Conservation (phyloP, 2,888 invertebrate genomes). For the Cephalotes varians region DNA sequence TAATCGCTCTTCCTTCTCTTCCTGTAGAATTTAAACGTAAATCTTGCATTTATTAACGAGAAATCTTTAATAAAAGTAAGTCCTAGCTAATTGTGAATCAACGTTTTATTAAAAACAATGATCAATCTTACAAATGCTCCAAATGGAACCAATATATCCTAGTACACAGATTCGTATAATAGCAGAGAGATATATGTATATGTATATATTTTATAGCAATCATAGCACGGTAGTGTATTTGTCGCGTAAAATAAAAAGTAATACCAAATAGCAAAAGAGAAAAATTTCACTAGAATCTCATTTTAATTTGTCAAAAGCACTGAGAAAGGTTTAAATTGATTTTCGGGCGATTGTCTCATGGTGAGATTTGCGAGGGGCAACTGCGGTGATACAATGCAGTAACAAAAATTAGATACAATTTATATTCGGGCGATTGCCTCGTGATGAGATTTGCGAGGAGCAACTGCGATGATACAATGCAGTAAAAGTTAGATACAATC, state of each 20-base stretch:
- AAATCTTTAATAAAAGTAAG: slow-evolving; percentile 18
- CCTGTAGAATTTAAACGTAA: background rate
- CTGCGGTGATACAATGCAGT: background rate
- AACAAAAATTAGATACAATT: background rate
- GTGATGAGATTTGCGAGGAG: background rate
- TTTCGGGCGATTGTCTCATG: background rate
- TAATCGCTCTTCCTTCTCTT: background rate
- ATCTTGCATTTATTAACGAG: background rate
- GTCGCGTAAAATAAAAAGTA: background rate
- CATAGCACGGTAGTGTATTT: background rate
- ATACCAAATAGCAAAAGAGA: background rate
- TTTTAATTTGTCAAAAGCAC: background rate
- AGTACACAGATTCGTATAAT: slow-evolving; percentile 6
- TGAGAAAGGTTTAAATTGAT: background rate
- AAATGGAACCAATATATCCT: background rate
- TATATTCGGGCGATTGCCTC: background rate
- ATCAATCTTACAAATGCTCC: slow-evolving; percentile 28
- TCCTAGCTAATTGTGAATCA: background rate
- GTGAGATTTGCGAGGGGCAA: background rate
- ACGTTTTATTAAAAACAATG: slow-evolving; percentile 42
- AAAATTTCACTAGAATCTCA: background rate
- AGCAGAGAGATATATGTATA: background rate
- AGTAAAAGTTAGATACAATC: background rate
- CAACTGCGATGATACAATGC: background rate
- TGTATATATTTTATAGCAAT: background rate